Evolutionary conservation across 2,888 invertebrate genomes (phyloP).

Genomic region (Megastigmus dorsalis): DNA sequence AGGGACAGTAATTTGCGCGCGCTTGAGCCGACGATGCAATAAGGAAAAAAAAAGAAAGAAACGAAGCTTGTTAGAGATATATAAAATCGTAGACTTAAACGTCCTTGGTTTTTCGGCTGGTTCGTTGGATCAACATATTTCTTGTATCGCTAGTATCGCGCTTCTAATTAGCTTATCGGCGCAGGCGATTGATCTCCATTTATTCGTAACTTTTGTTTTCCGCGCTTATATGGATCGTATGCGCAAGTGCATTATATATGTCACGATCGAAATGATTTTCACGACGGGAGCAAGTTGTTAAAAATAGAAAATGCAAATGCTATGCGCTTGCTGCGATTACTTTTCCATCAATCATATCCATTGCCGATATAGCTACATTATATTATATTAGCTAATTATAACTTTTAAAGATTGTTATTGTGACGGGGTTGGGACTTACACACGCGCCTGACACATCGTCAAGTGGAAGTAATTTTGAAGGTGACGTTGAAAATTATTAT

Average conservation of each 20-base stretch:
- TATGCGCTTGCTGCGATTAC: constrained; percentile 31
- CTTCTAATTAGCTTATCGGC: constrained; percentile 19
- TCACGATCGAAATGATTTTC: no score
- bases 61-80: neutral
- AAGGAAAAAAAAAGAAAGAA: neutral
- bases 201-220: constrained; percentile 3
- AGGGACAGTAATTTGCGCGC: neutral
- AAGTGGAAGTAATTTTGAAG: no score
- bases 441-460: no score
- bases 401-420: constrained; percentile 30
- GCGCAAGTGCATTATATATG: neutral
- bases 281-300: no score
- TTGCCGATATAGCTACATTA: constrained; percentile 5
- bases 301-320: neutral
- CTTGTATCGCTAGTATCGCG: constrained; percentile 39
- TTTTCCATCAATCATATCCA: constrained; percentile 7
- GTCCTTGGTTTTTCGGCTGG: constrained; percentile 65
- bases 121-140: constrained; percentile 69
- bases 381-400: constrained; percentile 8
- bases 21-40: constrained; percentile 5
- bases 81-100: constrained; percentile 15
- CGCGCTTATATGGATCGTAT: neutral
- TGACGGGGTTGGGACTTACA: no score
- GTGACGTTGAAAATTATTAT: no score
- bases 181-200: constrained; percentile 30